Percentiles rank a stretch among this genome's conserved stretches.
phyloP scores from a whole-genome alignment of 2,113 vertebrate species.

The Danio rerio region DNA sequence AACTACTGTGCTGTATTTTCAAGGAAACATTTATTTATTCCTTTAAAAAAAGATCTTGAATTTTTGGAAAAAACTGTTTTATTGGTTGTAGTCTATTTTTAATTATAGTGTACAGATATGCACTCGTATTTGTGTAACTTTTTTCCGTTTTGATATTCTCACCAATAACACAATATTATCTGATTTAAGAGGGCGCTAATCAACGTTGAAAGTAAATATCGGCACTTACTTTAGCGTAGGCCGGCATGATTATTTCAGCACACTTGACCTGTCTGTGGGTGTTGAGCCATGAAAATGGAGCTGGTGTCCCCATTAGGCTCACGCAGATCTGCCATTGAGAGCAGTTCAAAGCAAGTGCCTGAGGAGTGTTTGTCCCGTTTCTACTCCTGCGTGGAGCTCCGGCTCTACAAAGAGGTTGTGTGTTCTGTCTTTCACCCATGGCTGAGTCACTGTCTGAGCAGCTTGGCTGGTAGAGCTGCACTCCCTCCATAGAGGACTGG shows the following conservation, averaged over 20 bases:
- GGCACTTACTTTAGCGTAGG: background rate
- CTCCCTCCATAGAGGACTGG: background rate
- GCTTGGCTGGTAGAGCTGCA: constrained; percentile 70
- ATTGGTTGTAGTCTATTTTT: no score
- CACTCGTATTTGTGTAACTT: background rate
- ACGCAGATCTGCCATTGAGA: constrained; percentile 30
- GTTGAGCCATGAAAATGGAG: constrained; percentile 33
- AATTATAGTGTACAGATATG: background rate
- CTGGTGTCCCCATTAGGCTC: constrained; percentile 32
- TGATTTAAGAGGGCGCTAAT: background rate
- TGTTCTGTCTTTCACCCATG: constrained; percentile 35
- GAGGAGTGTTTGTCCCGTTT: constrained; percentile 14
- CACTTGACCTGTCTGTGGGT: constrained; percentile 21
- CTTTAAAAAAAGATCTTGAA: no score
- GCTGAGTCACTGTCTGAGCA: constrained; percentile 79
- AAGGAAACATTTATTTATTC: no score
- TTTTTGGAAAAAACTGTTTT: no score
- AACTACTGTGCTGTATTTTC: no score
- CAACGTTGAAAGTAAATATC: constrained; percentile 5
- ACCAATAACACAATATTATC: background rate
- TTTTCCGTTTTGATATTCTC: background rate
- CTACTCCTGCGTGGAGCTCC: constrained; percentile 26
- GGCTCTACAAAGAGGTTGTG: constrained; percentile 28
- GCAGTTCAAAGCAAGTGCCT: constrained; percentile 39
- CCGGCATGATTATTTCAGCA: constrained; percentile 15